These are phyloP conservation scores for Catharus fuscescens DNA, from an alignment of 2,113 vertebrate species.

Conservation along the genomic window DNA sequence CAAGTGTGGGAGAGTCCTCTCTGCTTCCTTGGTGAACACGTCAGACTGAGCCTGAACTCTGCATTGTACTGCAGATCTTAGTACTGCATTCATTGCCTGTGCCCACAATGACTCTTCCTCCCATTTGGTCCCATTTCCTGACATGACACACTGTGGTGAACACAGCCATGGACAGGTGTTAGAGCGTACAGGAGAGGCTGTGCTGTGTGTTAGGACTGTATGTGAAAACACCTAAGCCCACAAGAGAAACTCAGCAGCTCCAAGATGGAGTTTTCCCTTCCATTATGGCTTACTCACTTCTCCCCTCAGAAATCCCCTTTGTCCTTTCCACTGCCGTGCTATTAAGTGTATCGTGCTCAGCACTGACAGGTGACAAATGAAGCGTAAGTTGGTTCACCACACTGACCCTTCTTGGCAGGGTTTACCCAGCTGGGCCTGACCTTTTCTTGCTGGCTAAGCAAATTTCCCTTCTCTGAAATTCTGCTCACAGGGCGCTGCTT, in stretches of 20 bases:
- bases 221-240: background rate
- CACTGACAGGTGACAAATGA: slow-evolving; percentile 60
- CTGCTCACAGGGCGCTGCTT: slow-evolving; percentile 3
- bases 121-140: background rate
- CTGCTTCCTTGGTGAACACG: background rate
- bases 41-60: background rate
- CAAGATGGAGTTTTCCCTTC: background rate
- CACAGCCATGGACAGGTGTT: fast-evolving
- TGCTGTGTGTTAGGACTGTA: background rate
- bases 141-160: background rate
- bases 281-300: slow-evolving; percentile 14
- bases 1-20: background rate
- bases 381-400: slow-evolving; percentile 2
- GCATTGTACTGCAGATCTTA: background rate
- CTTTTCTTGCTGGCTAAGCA: slow-evolving; percentile 36
- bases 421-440: slow-evolving; percentile 3
- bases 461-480: slow-evolving; percentile 16
- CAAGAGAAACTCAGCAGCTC: background rate
- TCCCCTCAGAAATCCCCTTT: slow-evolving; percentile 18
- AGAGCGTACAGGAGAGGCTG: background rate
- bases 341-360: background rate
- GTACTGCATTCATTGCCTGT: background rate
- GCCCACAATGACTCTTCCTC: background rate
- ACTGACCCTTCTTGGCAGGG: slow-evolving; percentile 18
- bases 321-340: background rate